A percentile compares a stretch with the other conserved stretches of the same genome.
Evolutionary conservation across 2,113 vertebrate species (phyloP).

Genomic region (Tretioscincus oriximinensis): DNA sequence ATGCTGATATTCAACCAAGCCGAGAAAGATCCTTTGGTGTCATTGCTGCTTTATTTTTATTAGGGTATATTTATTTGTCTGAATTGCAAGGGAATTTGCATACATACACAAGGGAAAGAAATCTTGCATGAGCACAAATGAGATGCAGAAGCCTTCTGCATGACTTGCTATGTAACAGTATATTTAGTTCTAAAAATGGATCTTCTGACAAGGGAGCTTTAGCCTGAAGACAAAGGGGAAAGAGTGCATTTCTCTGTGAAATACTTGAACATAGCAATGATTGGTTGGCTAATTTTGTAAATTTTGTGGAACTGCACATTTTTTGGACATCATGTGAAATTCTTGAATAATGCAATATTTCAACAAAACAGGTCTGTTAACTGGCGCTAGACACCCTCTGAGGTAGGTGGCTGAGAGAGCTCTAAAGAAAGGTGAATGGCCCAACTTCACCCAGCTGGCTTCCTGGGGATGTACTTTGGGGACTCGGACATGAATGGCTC

Average conservation of each 20-base stretch:
- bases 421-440: no score
- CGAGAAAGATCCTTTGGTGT: slow-evolving; percentile 50
- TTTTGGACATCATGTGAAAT: slow-evolving; percentile 20
- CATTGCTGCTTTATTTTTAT: slow-evolving; percentile 33
- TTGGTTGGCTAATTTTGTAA: slow-evolving; percentile 48
- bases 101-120: neutral
- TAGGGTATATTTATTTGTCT: slow-evolving; percentile 44
- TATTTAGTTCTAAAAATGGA: slow-evolving; percentile 65
- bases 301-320: slow-evolving; percentile 1
- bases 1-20: slow-evolving; percentile 24
- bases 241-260: slow-evolving; percentile 54
- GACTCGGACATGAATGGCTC: no score
- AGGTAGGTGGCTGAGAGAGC: no score
- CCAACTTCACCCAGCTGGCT: no score
- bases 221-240: slow-evolving; percentile 52
- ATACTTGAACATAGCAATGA: slow-evolving; percentile 40
- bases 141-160: slow-evolving; percentile 50
- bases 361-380: slow-evolving; percentile 1
- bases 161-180: slow-evolving; percentile 59
- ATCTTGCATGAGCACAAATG: slow-evolving; percentile 38
- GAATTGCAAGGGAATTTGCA: slow-evolving; percentile 47
- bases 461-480: no score
- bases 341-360: slow-evolving; percentile 3
- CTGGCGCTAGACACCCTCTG: neutral
- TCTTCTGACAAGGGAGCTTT: slow-evolving; percentile 53